Conservation (phyloP, 1,140 invertebrate genomes). For the Diachasma alloeum region DNA sequence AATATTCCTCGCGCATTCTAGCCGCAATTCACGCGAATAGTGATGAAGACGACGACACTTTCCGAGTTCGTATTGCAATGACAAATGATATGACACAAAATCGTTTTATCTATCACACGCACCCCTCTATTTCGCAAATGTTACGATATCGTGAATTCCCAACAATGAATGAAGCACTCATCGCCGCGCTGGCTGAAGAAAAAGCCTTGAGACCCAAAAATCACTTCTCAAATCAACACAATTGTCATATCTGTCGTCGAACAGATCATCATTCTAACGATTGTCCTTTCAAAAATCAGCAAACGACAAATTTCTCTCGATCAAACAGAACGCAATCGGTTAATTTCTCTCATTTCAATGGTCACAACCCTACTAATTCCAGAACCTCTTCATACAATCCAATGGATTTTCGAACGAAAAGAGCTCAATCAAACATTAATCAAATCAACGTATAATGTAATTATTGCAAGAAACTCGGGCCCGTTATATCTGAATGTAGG, state of each 20-base stretch:
- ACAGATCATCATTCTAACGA: background rate
- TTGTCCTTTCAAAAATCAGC: background rate
- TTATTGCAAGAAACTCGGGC: conserved; percentile 6
- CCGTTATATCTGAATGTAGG: background rate
- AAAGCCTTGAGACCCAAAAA: background rate
- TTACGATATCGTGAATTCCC: background rate
- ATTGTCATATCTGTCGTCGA: background rate
- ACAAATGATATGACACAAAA: background rate
- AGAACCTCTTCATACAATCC: background rate
- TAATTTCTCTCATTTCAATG: no score
- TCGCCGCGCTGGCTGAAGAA: conserved; percentile 5
- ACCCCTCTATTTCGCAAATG: conserved; percentile 20
- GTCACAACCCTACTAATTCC: background rate
- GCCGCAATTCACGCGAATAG: background rate
- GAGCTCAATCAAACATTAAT: background rate
- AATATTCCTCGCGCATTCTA: background rate
- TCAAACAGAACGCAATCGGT: no score
- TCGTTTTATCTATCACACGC: background rate
- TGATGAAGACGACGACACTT: background rate
- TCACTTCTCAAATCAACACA: background rate
- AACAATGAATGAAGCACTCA: background rate
- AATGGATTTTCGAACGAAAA: background rate
- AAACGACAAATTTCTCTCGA: no score
- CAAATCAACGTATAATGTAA: background rate
- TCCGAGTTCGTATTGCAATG: background rate